Base-by-base conservation (phyloP, 2,797 vertebrate species). In the Sebastes itinus region DNA sequence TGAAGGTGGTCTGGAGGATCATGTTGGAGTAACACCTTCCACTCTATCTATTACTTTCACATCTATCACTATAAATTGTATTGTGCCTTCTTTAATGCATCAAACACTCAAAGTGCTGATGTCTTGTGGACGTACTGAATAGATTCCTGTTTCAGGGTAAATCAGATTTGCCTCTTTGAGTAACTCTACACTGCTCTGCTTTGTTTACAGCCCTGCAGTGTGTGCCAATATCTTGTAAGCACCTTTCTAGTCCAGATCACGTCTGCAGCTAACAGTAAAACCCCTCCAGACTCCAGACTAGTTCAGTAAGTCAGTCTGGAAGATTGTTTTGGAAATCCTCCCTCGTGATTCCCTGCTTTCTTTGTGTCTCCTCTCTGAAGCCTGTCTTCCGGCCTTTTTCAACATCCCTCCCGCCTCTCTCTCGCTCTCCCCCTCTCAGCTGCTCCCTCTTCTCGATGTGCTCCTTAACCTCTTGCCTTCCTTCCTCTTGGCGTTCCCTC, bases 291-390 rank as follows among this genome's bases (percentile, higher is more conserved):
- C 82, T 84, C 59, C 75, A 85, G 81, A 80, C 83, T 85, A 49
- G 75, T 79, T 82, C 83, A 86, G 27, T n/a, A 59, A 88, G 86
- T 88, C 89, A 73, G 86, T 85, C 87, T 84, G 86, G 75, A 75
- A 74, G 77, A 67, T 83, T 88, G 84, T 89, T 91, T 89, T 83
- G 86, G 88, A 88, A 91, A 87, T 79, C 88, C 77, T 91, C 91
- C 89, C 88, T 80, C 35, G 81, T 90, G 91, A 91, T 82, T 89
- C 87, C 87, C 81, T 8, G 78, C 81, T 88, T 83, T 88, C 90
- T 92, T 91, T 90, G 89, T 93, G 87, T 93, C 88, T 91, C 86
- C 77, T 82, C 83, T 90, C 83, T 77, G 85, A 88, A 89, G 87
- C 84, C 82, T 88, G 81, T 91, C 90, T 93, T 92, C 90, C 85